Percentiles rank a stretch among this genome's conserved stretches.
Evolutionary conservation across 2,888 invertebrate genomes (phyloP).

Genomic region (Eupithecia subumbrata): DNA sequence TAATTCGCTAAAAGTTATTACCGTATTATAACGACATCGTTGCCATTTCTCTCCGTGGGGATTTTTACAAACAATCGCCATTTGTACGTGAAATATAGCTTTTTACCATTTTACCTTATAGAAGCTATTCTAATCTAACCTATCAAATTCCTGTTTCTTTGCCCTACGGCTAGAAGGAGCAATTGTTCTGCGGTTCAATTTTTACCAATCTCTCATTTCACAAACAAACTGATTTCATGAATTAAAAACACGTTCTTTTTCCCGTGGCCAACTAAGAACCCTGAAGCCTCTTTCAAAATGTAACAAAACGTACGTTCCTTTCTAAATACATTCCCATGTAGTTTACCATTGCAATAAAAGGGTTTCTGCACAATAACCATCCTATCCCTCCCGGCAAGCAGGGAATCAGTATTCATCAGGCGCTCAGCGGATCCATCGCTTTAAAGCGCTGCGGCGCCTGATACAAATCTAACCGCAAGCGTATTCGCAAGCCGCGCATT

Average conservation of each 20-base stretch:
- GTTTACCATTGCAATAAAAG: conserved; percentile 23
- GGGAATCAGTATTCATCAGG: conserved; percentile 35
- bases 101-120: background rate
- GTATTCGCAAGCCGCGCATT: conserved; percentile 21
- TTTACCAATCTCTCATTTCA: background rate
- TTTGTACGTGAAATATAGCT: conserved; percentile 1
- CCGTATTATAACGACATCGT: conserved; percentile 40
- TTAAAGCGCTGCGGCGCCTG: conserved; percentile 21
- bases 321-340: background rate
- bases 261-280: background rate
- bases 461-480: conserved; percentile 35
- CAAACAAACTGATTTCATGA: background rate
- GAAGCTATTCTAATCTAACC: conserved; percentile 1
- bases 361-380: conserved; percentile 25
- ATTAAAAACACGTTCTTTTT: background rate
- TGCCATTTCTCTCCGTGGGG: conserved; percentile 36
- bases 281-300: background rate
- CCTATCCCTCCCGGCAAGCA: conserved; percentile 8
- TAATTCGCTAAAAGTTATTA: conserved; percentile 49
- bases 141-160: background rate
- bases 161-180: background rate
- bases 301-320: background rate
- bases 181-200: background rate
- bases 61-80: conserved; percentile 23
- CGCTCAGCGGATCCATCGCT: conserved; percentile 29